Evolutionary conservation across 2,797 vertebrate species (phyloP), one percentile per base, ranked within the genome.

Genomic region (Chromis chromis): DNA sequence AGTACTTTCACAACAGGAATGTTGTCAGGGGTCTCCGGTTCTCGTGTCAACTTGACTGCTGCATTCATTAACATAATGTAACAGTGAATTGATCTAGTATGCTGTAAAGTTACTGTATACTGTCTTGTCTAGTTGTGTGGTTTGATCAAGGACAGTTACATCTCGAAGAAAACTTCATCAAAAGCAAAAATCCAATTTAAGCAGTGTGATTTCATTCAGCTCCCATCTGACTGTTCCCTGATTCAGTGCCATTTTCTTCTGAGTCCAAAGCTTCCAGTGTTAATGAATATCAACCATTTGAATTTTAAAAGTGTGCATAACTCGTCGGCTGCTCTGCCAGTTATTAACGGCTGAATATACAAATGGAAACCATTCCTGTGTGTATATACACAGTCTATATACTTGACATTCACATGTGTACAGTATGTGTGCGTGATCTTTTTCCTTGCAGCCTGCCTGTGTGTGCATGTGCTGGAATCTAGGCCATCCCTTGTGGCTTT

Each of bases 401-500:
- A 28, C 40, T 14, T 62, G 16, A 46, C 33, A 36, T 80, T 60
- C n/a, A 58, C 21, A 24, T 49, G n/a, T 67, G 52, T 61, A n/a
- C n/a, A n/a, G n/a, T n/a, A 33, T 44, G 33, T 13, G 21, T 56
- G 53, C 31, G 17, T 82, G 49, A 72, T 82, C 57, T 72, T 42
- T 82, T 82, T 64, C 83, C 73, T 27, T 73, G 40, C 65, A 46
- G 72, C 55, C 40, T 78, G 87, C 86, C 76, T 91, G 86, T 88
- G 81, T 89, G 76, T 90, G 79, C 89, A 91, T 90, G 88, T 87
- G 88, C 80, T 79, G 88, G 90, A 93, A 93, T 93, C 90, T 93
- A 91, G 90, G 90, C 92, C 91, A 94, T 88, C 81, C 87, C 88
- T 88, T 84, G 82, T 92, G 87, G 88, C 87, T 93, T 91, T 93